Conservation (phyloP, 2,888 invertebrate genomes). For the Sthenelais limicola region DNA sequence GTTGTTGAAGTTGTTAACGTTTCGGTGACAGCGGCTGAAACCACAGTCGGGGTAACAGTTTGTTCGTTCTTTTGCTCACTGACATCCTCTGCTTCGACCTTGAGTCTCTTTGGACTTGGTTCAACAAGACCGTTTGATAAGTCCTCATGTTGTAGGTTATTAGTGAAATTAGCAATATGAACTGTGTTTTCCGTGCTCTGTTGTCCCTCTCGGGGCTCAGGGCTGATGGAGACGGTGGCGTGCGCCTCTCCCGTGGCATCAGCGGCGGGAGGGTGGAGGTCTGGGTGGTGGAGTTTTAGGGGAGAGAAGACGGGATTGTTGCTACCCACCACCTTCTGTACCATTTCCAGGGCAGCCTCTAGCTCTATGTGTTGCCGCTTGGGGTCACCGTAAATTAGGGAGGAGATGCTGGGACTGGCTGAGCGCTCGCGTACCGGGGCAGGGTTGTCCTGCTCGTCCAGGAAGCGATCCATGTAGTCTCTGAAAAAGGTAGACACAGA, state of each 20-base stretch:
- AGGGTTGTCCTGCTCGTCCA: constrained; percentile 79
- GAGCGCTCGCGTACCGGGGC: constrained; percentile 74
- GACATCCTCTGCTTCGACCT: background rate
- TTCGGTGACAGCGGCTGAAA: background rate
- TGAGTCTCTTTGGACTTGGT: constrained; percentile 36
- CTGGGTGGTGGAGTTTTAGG: constrained; percentile 39
- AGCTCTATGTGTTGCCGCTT: constrained; percentile 66
- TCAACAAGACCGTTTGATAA: constrained; percentile 24
- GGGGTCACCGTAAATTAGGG: constrained; percentile 73
- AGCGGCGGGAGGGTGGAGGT: constrained; percentile 8
- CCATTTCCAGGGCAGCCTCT: constrained; percentile 47
- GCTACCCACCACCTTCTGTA: constrained; percentile 49
- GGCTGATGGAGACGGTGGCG: constrained; percentile 31
- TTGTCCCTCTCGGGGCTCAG: constrained; percentile 27
- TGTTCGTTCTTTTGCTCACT: constrained; percentile 9
- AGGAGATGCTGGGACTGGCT: constrained; percentile 81
- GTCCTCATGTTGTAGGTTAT: background rate
- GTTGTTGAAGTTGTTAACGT: background rate
- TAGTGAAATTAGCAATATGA: constrained; percentile 35
- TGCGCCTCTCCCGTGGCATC: too few relatives aligned
- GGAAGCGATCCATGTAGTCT: constrained; percentile 93
- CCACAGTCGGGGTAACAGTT: constrained; percentile 28
- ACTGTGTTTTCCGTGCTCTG: constrained; percentile 36
- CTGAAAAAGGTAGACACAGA: constrained; percentile 71
- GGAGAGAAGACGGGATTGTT: constrained; percentile 28